Base-by-base conservation (phyloP, 2,888 invertebrate species). In the Ypsolopha sequella region DNA sequence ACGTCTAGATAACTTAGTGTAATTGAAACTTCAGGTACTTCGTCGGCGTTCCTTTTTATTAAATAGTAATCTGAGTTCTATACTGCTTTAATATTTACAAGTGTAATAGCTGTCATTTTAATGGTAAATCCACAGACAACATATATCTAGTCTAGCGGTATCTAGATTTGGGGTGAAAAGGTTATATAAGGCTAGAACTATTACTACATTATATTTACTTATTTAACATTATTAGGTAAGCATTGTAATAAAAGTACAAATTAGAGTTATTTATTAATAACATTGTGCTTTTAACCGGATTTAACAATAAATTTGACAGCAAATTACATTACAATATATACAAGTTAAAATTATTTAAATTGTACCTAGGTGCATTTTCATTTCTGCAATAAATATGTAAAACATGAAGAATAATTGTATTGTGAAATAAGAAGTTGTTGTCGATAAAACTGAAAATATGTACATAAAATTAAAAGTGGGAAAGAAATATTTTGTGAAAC, bases 21-120 rank as follows among this genome's bases (percentile, higher is more conserved):
- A 85, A 85, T 85, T 84, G 84, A 84, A 82, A 65, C 69, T 73
- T 85, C 85, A 85, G 85, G 85, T 85, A 85, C 85, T 73, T 80
- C 68, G 78, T 82, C 79, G 75, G 81, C 80, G 78, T 74, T 75
- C 69, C 63, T 61, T 62, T 58, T 63, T 64, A 61, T 59, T 41
- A 47, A 60, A 61, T 58, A 66, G 66, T 68, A 64, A 70, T 66
- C 69, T 73, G 75, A 75, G 66, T 73, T 69, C 60, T 59, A 39
- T 24, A 24, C 41, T 51, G 60, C 24, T 57, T 61, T 67, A 59
- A 66, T 78, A 80, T 79, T 73, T 81, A 82, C 79, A 80, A 62
- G 59, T 53, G 58, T 24, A 24, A 24, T 24, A 11, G 13, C 36
- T 36, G 36, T 6, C 1, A 13, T 11, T 11, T 47, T 9, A 47